Conservation (phyloP, 2,113 vertebrate species). For the Phrynocephalus versicolor region DNA sequence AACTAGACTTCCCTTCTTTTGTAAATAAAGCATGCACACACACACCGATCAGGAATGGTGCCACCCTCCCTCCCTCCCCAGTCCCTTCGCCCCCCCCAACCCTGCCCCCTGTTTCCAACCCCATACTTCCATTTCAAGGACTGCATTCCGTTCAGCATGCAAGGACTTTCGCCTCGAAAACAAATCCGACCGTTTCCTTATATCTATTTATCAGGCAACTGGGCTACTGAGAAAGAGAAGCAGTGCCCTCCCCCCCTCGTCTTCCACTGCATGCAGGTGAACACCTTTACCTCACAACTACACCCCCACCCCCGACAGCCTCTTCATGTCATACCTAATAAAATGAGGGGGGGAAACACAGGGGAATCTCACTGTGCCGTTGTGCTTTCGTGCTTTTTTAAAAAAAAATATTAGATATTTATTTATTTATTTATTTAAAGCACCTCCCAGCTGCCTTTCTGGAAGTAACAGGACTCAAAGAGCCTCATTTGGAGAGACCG, state of each 20-base stretch:
- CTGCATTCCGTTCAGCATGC: slow-evolving; percentile 87
- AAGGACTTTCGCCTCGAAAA: slow-evolving; percentile 74
- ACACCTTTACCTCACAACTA: no score
- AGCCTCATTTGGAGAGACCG: no score
- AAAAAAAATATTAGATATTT: no score
- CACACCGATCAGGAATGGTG: slow-evolving; percentile 59
- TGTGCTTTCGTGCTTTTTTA: background rate
- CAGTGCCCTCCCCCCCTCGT: slow-evolving; percentile 7
- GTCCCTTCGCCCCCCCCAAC: background rate
- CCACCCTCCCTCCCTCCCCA: no score
- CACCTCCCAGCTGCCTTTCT: background rate
- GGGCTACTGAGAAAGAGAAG: slow-evolving; percentile 47
- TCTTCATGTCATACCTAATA: slow-evolving; percentile 75
- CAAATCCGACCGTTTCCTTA: slow-evolving; percentile 32
- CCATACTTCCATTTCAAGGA: slow-evolving; percentile 63
- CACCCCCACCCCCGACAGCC: slow-evolving; percentile 4
- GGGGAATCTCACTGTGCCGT: background rate
- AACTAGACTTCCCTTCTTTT: slow-evolving; percentile 21
- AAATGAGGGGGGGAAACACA: slow-evolving; percentile 62
- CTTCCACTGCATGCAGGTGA: slow-evolving; percentile 77
- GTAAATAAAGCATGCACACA: slow-evolving; percentile 77
- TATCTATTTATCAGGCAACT: slow-evolving; percentile 23
- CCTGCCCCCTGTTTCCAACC: background rate
- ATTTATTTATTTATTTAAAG: background rate
- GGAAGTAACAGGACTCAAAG: background rate